A percentile compares a stretch with the other conserved stretches of the same genome.
These are phyloP conservation scores for Caranx melampygus DNA, from an alignment of 2,113 vertebrate species.

Conservation along the genomic window DNA sequence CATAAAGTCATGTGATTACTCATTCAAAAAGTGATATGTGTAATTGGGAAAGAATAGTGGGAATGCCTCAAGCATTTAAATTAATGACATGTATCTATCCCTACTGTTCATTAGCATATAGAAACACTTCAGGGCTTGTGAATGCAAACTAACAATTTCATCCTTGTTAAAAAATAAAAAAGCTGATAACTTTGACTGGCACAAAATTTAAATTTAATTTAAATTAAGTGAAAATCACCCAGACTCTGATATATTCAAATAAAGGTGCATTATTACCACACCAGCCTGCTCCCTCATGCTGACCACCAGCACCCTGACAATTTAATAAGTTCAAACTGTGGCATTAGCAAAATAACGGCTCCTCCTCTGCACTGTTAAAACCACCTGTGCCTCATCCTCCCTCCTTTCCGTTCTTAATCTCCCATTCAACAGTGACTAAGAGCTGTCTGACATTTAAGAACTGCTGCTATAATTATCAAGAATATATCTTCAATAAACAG, in stretches of 20 bases:
- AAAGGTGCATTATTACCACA: no score
- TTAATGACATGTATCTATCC: neutral
- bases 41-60: no score
- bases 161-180: neutral
- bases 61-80: no score
- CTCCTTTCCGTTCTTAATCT: neutral
- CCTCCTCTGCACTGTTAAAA: neutral
- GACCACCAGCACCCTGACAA: neutral
- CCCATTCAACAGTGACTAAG: neutral
- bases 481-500: slow-evolving; percentile 34
- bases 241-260: no score
- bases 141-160: neutral
- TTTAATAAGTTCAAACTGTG: neutral
- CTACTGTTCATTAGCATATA: neutral
- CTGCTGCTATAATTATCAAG: neutral
- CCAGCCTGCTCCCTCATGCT: neutral
- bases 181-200: neutral
- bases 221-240: no score
- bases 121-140: neutral
- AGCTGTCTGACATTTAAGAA: slow-evolving; percentile 48
- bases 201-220: neutral
- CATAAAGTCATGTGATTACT: no score
- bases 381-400: neutral
- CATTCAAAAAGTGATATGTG: no score
- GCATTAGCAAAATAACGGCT: slow-evolving; percentile 2